phyloP scores from a whole-genome alignment of 2,797 vertebrate species.

The Morus bassanus region DNA sequence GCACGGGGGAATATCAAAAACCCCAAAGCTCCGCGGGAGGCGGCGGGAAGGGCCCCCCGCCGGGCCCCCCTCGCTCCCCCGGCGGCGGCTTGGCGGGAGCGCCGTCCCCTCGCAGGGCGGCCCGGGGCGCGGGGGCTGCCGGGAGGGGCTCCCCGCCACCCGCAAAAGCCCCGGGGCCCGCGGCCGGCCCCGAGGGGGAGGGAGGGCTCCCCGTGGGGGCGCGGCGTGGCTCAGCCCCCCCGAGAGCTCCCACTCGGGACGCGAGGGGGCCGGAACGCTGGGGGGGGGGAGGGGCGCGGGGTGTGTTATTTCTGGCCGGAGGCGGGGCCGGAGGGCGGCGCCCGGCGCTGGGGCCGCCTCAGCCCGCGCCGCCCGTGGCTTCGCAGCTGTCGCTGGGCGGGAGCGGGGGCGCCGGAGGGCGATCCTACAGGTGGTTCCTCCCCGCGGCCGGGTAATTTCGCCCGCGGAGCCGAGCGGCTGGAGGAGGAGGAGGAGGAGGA shows the following conservation, averaged over 20 bases:
- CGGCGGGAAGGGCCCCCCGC: too few relatives aligned
- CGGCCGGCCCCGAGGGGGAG: too few relatives aligned
- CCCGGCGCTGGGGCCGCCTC: neutral
- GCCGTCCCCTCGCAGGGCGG: neutral
- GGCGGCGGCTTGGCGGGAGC: too few relatives aligned
- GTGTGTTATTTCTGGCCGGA: neutral
- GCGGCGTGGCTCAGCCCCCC: accelerated
- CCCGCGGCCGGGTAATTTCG: neutral
- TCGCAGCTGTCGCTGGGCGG: neutral
- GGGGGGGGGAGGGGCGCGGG: neutral
- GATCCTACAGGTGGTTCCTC: slow-evolving; percentile 25
- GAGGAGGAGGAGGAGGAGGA: too few relatives aligned
- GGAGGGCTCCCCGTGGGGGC: neutral
- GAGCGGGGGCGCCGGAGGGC: neutral
- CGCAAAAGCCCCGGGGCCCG: neutral
- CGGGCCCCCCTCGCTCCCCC: too few relatives aligned
- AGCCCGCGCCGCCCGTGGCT: neutral
- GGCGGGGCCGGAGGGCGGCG: slow-evolving; percentile 6
- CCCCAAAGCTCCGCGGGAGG: too few relatives aligned
- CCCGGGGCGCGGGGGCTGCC: neutral
- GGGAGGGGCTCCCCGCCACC: too few relatives aligned
- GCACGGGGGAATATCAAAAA: too few relatives aligned
- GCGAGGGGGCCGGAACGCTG: too few relatives aligned
- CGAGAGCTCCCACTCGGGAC: neutral
- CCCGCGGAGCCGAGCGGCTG: neutral